phyloP scores from a whole-genome alignment of 2,888 invertebrate genomes.

The Drosophila neonasuta region DNA sequence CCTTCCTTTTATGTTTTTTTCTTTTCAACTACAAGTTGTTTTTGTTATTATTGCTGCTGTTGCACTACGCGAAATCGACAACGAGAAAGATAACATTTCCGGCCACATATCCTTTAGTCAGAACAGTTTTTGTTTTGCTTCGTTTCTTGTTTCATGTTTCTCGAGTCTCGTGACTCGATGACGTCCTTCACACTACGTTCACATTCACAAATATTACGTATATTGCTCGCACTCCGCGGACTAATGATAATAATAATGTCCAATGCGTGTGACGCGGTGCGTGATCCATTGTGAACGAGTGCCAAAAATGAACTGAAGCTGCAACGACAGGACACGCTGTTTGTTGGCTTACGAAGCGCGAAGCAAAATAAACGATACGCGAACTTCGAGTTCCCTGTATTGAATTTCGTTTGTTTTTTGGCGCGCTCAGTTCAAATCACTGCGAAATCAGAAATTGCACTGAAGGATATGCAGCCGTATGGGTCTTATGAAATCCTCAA shows the following conservation, averaged over 20 bases:
- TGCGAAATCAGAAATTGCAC: constrained; percentile 72
- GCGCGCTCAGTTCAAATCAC: constrained; percentile 71
- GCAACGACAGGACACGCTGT: constrained; percentile 37
- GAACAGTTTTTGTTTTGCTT: constrained; percentile 12
- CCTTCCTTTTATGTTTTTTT: constrained; percentile 27
- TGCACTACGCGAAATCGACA: constrained; percentile 16
- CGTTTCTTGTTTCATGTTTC: neutral
- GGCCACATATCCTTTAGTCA: constrained; percentile 64
- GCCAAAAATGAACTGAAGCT: constrained; percentile 65
- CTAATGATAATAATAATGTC: constrained; percentile 5
- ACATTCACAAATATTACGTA: constrained; percentile 28
- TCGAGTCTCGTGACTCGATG: neutral
- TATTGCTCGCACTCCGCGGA: constrained; percentile 22
- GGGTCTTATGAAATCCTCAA: constrained; percentile 74
- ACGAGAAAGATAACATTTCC: constrained; percentile 68
- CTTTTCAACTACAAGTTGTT: constrained; percentile 16
- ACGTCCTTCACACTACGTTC: constrained; percentile 32
- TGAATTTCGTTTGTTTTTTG: constrained; percentile 6
- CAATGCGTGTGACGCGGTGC: constrained; percentile 32
- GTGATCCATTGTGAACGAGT: constrained; percentile 60
- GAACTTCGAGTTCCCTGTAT: constrained; percentile 2
- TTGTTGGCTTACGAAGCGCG: constrained; percentile 29
- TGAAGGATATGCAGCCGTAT: constrained; percentile 62
- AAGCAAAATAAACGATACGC: constrained; percentile 17
- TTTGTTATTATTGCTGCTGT: constrained; percentile 6